Conservation (phyloP, 1,140 invertebrate genomes). For the Diorhabda carinulata region DNA sequence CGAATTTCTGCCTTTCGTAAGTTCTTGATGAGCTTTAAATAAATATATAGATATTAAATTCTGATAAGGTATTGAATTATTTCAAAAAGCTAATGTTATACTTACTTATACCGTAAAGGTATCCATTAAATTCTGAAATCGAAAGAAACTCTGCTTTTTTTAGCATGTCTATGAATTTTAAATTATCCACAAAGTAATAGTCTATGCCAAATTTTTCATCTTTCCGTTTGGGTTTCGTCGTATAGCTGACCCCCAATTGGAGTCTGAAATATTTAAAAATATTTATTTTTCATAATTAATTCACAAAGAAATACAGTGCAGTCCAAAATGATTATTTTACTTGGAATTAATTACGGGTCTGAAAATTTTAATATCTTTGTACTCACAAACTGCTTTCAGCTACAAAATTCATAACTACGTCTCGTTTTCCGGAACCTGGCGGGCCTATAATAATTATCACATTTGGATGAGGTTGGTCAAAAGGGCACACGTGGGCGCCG, state of each 20-base stretch:
- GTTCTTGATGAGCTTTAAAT: conserved; percentile 20
- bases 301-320: background rate
- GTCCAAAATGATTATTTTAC: conserved; percentile 15
- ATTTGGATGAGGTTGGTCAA: conserved; percentile 24
- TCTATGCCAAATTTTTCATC: conserved; percentile 27
- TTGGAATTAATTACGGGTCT: background rate
- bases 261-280: conserved; percentile 14
- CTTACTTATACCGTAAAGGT: conserved; percentile 34
- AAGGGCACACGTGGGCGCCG: conserved; percentile 26
- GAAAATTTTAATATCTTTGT: too few species aligned
- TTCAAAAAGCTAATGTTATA: background rate
- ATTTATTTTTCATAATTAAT: too few species aligned
- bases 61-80: conserved; percentile 1
- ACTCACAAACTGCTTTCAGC: background rate
- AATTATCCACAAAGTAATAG: conserved; percentile 31
- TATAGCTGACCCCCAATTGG: conserved; percentile 29
- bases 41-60: conserved; percentile 1
- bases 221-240: conserved; percentile 25
- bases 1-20: conserved; percentile 9
- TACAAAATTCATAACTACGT: conserved; percentile 26
- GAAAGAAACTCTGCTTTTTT: conserved; percentile 34
- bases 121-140: conserved; percentile 30
- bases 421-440: conserved; percentile 23
- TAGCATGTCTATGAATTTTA: conserved; percentile 29
- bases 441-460: conserved; percentile 38